Conservation (phyloP, 2,797 vertebrate genomes). For the Sitta carolinensis region DNA sequence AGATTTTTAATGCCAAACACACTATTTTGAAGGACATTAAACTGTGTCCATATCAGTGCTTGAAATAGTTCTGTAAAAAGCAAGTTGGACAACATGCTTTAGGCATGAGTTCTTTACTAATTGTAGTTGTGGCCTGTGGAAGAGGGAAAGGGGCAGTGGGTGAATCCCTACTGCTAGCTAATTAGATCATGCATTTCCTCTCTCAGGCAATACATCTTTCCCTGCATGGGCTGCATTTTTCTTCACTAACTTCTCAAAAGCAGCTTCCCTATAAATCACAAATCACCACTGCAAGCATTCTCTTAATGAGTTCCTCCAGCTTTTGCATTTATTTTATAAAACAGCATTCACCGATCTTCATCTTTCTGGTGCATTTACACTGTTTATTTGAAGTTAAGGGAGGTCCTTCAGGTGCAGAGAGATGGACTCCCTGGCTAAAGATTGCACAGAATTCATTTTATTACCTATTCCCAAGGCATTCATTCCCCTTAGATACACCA, state of each 20-base stretch:
- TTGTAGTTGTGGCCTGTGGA: constrained; percentile 2
- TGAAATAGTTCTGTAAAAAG: neutral
- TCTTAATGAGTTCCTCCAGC: constrained; percentile 48
- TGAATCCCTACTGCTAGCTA: constrained; percentile 54
- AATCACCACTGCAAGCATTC: constrained; percentile 44
- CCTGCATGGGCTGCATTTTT: constrained; percentile 54
- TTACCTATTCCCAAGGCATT: neutral
- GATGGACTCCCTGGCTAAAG: neutral
- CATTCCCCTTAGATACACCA: neutral
- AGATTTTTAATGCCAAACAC: neutral
- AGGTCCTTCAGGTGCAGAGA: constrained; percentile 13
- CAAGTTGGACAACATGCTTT: neutral
- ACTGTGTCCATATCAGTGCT: neutral
- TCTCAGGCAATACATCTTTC: constrained; percentile 55
- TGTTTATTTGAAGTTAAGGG: constrained; percentile 30
- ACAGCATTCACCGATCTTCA: constrained; percentile 18
- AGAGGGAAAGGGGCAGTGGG: constrained; percentile 36
- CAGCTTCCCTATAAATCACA: constrained; percentile 48
- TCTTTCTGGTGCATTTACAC: neutral
- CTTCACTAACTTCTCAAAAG: constrained; percentile 42
- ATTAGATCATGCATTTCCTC: constrained; percentile 46
- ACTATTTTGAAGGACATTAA: neutral
- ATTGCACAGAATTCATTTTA: neutral
- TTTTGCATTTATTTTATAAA: constrained; percentile 49
- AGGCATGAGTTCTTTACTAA: neutral